A percentile compares a stretch with the other conserved stretches of the same genome.
Evolutionary conservation across 1,140 invertebrate species (phyloP).

Genomic region (Trichonephila clavata): DNA sequence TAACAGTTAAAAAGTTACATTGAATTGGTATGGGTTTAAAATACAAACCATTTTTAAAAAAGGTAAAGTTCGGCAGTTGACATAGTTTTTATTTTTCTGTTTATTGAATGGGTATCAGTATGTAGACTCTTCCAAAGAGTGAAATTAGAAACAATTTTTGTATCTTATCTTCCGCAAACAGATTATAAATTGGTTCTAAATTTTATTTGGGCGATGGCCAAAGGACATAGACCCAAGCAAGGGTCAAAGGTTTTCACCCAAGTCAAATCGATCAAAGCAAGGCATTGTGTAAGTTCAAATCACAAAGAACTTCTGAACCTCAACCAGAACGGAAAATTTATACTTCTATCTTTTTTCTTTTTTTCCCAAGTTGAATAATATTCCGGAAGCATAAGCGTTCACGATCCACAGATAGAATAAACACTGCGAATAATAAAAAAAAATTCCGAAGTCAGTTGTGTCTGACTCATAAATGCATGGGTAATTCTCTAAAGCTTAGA

Average conservation of each 20-base stretch:
- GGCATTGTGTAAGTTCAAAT: neutral
- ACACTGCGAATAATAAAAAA: neutral
- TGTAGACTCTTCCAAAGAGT: neutral
- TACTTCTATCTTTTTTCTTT: neutral
- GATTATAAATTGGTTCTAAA: neutral
- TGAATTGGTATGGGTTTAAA: too few relatives aligned
- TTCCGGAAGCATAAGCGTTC: neutral
- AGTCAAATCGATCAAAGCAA: constrained; percentile 11
- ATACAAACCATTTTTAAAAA: too few relatives aligned
- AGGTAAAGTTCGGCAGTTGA: neutral
- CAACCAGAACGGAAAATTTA: neutral
- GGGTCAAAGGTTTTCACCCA: constrained; percentile 35
- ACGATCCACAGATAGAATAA: neutral
- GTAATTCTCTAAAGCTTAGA: constrained; percentile 4
- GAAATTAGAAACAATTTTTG: neutral
- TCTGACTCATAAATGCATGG: constrained; percentile 28
- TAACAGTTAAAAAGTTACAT: too few relatives aligned
- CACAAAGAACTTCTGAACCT: constrained; percentile 23
- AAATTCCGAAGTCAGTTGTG: neutral
- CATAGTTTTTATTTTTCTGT: neutral
- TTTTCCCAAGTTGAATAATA: neutral
- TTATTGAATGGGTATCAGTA: neutral
- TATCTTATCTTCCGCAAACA: neutral
- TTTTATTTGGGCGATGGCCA: neutral
- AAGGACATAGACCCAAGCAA: constrained; percentile 21